Evolutionary conservation across 2,888 invertebrate species (phyloP).

Genomic region (Tridacna gigas): DNA sequence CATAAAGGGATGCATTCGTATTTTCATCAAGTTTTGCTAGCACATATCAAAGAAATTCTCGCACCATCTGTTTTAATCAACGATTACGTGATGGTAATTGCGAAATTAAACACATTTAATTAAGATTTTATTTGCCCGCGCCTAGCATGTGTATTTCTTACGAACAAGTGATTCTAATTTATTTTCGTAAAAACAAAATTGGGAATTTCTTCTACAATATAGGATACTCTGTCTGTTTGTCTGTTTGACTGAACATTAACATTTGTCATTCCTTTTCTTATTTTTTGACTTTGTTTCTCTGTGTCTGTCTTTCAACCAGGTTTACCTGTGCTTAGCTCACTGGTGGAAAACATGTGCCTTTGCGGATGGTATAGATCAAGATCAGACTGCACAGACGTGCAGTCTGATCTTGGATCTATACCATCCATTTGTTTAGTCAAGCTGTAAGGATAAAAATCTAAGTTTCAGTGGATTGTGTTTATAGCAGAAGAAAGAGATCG

Average conservation of each 20-base stretch:
- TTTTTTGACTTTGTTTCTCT: not conserved
- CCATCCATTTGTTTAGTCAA: too few relatives aligned
- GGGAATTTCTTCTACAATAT: not conserved
- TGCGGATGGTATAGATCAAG: too few relatives aligned
- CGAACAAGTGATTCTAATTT: constrained; percentile 24
- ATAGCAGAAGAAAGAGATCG: too few relatives aligned
- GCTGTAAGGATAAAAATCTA: too few relatives aligned
- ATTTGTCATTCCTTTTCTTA: not conserved
- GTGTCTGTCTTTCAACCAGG: not conserved
- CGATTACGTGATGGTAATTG: constrained; percentile 25
- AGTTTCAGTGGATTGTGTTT: too few relatives aligned
- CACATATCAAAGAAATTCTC: not conserved
- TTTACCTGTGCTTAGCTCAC: too few relatives aligned
- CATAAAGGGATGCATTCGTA: too few relatives aligned
- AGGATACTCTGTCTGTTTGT: not conserved
- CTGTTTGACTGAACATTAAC: too few relatives aligned
- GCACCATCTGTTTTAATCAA: constrained; percentile 27
- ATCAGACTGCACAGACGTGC: too few relatives aligned
- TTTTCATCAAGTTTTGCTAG: too few relatives aligned
- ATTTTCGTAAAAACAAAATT: not conserved
- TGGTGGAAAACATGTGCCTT: too few relatives aligned
- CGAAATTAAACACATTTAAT: constrained; percentile 29
- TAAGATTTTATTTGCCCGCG: constrained; percentile 24
- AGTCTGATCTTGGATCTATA: too few relatives aligned
- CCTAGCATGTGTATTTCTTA: constrained; percentile 24